Evolutionary conservation across 2,888 invertebrate species (phyloP), one percentile per base, ranked within the genome.

Genomic region (Calliopum simillimum): DNA sequence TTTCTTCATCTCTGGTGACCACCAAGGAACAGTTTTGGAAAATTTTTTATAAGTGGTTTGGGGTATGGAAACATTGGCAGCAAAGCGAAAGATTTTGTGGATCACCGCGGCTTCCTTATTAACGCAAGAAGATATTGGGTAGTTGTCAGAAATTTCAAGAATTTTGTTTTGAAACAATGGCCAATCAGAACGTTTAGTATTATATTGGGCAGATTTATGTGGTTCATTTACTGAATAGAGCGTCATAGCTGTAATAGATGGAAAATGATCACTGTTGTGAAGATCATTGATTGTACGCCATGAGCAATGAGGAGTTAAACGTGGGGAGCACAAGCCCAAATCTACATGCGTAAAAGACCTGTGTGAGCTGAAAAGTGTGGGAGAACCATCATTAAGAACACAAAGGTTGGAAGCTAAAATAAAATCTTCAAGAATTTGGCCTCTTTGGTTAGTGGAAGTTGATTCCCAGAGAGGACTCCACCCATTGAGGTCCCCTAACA

Each of bases 231-330:
- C 23, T 21, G 21, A 21, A 23, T 55, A 1, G 4, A 55, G 5
- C 2, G 19, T 58, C 3, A 58, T n/a, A 25, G 25, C 3, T 25
- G 25, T 25, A 25, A 58, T 33, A 4, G 14, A 33, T 14, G 58
- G 41, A 41, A n/a, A 58, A n/a, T 58, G 58, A 33, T 58, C 58
- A n/a, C 58, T 58, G n/a, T 21, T 21, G 41, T 58, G 58, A n/a
- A 58, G 41, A 58, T 56, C n/a, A 12, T 33, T 14, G 5, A 56
- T 25, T 14, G 16, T 25, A 25, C 13, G 14, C 23, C 33, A 23
- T 14, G 25, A 23, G 33, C 33, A 56, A 25, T 56, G 23, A n/a
- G 33, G 12, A 2, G 6, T 2, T 56, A 56, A 33, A 56, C 2
- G 33, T 3, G 33, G 14, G 5, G 16, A 56, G 14, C 23, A 56